phyloP scores from a whole-genome alignment of 1,140 invertebrate species.

The Cryptotermes secundus region DNA sequence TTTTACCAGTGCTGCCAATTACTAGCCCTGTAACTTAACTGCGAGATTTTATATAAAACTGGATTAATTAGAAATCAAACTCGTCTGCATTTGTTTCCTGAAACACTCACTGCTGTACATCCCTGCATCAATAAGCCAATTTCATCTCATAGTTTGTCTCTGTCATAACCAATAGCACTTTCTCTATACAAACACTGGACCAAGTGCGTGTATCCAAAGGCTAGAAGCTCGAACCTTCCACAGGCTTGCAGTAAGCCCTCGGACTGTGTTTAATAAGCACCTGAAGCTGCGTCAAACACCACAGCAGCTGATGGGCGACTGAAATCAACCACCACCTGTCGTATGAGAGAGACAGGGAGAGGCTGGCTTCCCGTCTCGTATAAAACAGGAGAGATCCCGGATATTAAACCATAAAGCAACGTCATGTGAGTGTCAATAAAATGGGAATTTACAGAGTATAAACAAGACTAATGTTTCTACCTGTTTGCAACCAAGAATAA shows the following conservation, averaged over 20 bases:
- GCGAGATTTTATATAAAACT: no score
- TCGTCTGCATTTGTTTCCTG: no score
- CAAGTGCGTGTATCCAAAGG: background rate
- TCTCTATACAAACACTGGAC: background rate
- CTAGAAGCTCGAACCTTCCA: background rate
- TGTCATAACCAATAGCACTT: background rate
- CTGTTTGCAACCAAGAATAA: no score
- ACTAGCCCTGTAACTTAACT: no score
- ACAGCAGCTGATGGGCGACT: background rate
- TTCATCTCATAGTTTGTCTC: background rate
- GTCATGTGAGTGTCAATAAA: background rate
- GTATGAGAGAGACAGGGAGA: background rate
- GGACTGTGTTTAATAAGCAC: background rate
- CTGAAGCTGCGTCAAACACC: background rate
- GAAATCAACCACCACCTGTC: slow-evolving; percentile 1
- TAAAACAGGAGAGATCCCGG: background rate
- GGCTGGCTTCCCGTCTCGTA: background rate
- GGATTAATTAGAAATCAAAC: no score
- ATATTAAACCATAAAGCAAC: background rate
- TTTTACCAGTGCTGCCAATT: no score
- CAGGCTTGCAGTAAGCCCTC: background rate
- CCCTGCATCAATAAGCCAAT: background rate
- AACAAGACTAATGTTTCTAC: background rate
- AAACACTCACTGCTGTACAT: background rate
- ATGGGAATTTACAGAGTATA: background rate